Conservation (phyloP, 2,113 vertebrate species). For the Meriones unguiculatus region DNA sequence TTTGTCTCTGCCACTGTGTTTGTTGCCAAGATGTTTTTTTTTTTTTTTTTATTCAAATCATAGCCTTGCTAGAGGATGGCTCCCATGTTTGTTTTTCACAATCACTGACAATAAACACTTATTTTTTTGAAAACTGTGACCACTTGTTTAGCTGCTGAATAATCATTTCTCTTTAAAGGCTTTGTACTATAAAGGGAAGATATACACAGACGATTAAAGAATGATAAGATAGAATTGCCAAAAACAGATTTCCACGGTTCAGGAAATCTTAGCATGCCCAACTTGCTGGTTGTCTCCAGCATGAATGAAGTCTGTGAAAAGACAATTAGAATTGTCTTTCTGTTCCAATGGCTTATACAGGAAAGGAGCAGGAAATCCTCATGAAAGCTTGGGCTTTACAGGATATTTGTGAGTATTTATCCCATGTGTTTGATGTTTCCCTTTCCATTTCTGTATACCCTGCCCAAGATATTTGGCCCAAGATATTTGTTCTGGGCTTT, state of each 20-base stretch:
- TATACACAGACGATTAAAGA: slow-evolving; percentile 71
- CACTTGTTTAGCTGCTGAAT: slow-evolving; percentile 55
- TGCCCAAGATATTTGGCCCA: slow-evolving; percentile 38
- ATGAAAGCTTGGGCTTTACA: slow-evolving; percentile 72
- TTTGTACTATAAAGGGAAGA: slow-evolving; percentile 69
- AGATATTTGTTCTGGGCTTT: slow-evolving; percentile 50
- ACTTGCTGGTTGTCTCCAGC: slow-evolving; percentile 72
- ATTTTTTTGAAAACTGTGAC: slow-evolving; percentile 54
- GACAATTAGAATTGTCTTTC: slow-evolving; percentile 78
- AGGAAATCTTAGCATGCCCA: slow-evolving; percentile 78
- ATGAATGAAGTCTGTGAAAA: slow-evolving; percentile 75
- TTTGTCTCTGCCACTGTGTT: neutral
- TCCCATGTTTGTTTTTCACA: neutral
- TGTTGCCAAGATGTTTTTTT: slow-evolving; percentile 45
- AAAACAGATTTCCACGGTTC: slow-evolving; percentile 50
- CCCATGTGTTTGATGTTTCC: slow-evolving; percentile 73
- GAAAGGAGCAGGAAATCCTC: slow-evolving; percentile 79
- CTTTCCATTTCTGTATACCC: slow-evolving; percentile 58
- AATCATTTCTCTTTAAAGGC: slow-evolving; percentile 63
- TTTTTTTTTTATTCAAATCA: slow-evolving; percentile 60
- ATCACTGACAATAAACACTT: neutral
- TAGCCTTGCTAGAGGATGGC: neutral
- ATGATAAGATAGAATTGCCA: slow-evolving; percentile 40
- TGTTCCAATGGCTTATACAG: slow-evolving; percentile 77
- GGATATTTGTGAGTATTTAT: slow-evolving; percentile 74